Evolutionary conservation across 2,113 vertebrate genomes (phyloP), one percentile per base, ranked within the genome.

Genomic region (Noturus placidus): DNA sequence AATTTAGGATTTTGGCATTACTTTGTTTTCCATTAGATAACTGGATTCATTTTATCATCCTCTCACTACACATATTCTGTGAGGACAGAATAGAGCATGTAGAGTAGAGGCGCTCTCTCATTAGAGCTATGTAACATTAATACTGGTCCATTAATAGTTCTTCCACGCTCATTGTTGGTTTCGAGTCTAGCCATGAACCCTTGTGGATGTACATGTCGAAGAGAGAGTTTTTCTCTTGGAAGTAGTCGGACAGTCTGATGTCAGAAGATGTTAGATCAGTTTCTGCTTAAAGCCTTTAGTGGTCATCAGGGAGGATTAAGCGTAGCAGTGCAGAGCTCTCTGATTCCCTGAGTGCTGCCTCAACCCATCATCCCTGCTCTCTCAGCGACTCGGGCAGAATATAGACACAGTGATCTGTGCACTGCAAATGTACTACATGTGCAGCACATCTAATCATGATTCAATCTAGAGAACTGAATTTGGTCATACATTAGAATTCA

Each of bases 261-360:
- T 94, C 91, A 93, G 86, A 92, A 61, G 86, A 89, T 92, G 91
- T 92, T 92, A 94, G 92, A 93, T 94, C 85, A 92, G 92, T 92
- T 94, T 89, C 94, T 89, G 87, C 87, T 90, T 91, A 82, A 72
- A 89, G 88, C 86, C 85, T 93, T 92, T 90, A 91, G 83, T 92
- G 92, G 93, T 93, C 93, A 92, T 91, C 84, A 33, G 93, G 92
- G 93, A 92, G 87, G 89, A 83, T 90, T 90, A 89, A 86, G 88
- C 88, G 89, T 91, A 91, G 87, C 70, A 33, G 87, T 90, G 91
- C 89, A 91, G 90, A 93, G 92, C 92, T 91, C 67, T 89, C 89
- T 82, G 91, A 92, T 89, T 92, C 86, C 88, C 72, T 35, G 82
- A 86, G 30, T 76, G 89, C 90, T 90, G 88, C 79, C 57, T 59